Base-by-base conservation (phyloP, 2,888 invertebrate genomes). In the Megalurothrips usitatus region DNA sequence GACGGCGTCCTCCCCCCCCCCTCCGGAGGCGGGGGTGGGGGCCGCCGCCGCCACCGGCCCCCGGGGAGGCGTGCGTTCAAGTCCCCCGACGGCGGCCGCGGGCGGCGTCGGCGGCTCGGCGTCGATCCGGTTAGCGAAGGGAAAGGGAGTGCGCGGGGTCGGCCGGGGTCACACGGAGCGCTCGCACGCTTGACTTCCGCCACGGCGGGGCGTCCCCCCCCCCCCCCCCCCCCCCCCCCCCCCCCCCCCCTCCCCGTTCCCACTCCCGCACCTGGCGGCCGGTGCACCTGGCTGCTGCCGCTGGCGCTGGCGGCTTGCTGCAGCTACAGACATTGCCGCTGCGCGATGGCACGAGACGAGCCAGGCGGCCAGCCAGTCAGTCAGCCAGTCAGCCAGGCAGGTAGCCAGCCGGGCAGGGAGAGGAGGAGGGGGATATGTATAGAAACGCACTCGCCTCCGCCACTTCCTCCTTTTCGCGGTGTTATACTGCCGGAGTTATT, bases 141-240 rank as follows among this genome's bases (percentile, higher is more conserved):
- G 58, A 19, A 58, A 58, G 58, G 58, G 58, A 58, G 58, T 58
- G 19, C 6, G 14, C 58, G 58, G 34, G 58, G 58, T 58, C 58
- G 19, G 19, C 19, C 58, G 19, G 58, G 19, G 58, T 19, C 58
- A 19, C 58, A 52, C 52, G 2, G 6, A 3, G 52, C 23, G 26
- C 68, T 26, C 23, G 68, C 26, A 75, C 68, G 68, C 68, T 75
- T 75, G 68, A 75, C 68, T 75, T 75, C 68, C 68, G 68, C 68
- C 68, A n/a, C 10, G 68, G 26, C 26, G 23, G 68, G 26, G 17
- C 58, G 6, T 12, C 2, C 52, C 8, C 52, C 14, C 12, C 52
- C 52, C n/a, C n/a, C n/a, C n/a, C n/a, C n/a, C n/a, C n/a, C n/a
- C n/a, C 52, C 49, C 49, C 52, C 14, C 52, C 52, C 52, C 52